Evolutionary conservation across 2,113 vertebrate species (phyloP), one percentile per base, ranked within the genome.

Genomic region (Oophaga pumilio): DNA sequence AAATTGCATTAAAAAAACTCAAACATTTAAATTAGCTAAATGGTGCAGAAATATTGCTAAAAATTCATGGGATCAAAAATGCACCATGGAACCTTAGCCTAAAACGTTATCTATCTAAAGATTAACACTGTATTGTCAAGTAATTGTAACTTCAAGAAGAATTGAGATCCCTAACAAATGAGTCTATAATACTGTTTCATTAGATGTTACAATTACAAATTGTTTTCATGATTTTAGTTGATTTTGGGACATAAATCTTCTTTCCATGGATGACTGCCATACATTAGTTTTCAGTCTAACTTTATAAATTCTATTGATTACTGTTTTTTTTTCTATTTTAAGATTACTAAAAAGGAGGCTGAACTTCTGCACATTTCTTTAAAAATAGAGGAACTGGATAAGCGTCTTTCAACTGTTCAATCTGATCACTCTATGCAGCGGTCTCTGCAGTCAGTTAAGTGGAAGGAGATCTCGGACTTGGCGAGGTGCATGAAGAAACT

Each of bases 311-410:
- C 1, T 8, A 79, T 15, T 79, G 20, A 71, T 90, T 86, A 8
- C 28, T 8, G 6, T 43, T 78, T 56, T 7, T 28, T 78, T 84
- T 84, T 69, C 73, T 85, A 78, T 14, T 89, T 91, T 76, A 76
- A 91, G 87, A 87, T 90, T 50, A 80, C 89, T 57, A 60, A 59
- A 28, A 91, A 90, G 87, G 86, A 92, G 82, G 89, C 69, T 60
- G 89, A 88, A 74, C 79, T 91, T 81, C 89, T 89, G 56, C 57
- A 89, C 24, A 66, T 90, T 86, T 91, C 71, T 80, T 17, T 88
- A 52, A 86, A 88, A 76, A 89, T 91, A 69, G 73, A 89, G 62
- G 28, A 77, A 64, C 14, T 92, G 89, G 89, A 93, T 50, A 12
- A 50, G 85, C 87, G 86, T 33, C 86, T 91, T 79, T 89, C 87